Conservation (phyloP, 2,888 invertebrate genomes). For the Tetrapedia diversipes region DNA sequence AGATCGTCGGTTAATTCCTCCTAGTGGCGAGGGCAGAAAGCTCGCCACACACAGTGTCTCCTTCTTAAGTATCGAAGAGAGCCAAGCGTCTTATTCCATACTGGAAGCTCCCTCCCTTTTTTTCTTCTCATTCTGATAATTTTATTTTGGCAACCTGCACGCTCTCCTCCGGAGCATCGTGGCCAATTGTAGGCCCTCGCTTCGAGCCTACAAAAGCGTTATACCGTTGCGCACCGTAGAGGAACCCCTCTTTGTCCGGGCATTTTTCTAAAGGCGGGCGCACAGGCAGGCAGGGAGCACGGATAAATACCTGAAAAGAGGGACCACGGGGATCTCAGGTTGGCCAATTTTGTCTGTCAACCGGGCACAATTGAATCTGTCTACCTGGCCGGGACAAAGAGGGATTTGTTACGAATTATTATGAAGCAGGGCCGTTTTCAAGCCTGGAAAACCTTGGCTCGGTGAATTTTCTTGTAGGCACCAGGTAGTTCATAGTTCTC, state of each 20-base stretch:
- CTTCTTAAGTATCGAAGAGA: too few species aligned
- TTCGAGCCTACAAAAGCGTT: conserved; percentile 35
- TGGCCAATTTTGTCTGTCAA: conserved; percentile 60
- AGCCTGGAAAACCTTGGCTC: conserved; percentile 11
- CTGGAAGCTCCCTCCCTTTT: background rate
- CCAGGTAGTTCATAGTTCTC: background rate
- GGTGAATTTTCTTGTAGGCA: conserved; percentile 21
- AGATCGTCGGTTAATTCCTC: too few species aligned
- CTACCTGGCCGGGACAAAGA: conserved; percentile 54
- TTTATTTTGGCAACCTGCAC: conserved; percentile 37
- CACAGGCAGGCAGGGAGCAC: background rate
- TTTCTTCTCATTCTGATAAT: conserved; percentile 17
- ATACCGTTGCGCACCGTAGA: conserved; percentile 38
- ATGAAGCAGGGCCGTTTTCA: background rate
- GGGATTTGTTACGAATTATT: conserved; percentile 43
- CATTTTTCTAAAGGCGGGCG: conserved; percentile 58
- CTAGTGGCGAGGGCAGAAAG: too few species aligned
- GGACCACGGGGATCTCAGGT: conserved; percentile 35
- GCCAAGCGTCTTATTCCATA: too few species aligned
- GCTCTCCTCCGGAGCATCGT: conserved; percentile 22
- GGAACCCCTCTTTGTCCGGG: conserved; percentile 38
- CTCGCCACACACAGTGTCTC: too few species aligned
- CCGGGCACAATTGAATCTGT: conserved; percentile 64
- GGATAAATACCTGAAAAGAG: conserved; percentile 59
- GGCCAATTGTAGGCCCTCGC: conserved; percentile 24